These are phyloP conservation scores for Pycnonotus jocosus DNA, from an alignment of 2,113 vertebrate species.

Conservation along the genomic window DNA sequence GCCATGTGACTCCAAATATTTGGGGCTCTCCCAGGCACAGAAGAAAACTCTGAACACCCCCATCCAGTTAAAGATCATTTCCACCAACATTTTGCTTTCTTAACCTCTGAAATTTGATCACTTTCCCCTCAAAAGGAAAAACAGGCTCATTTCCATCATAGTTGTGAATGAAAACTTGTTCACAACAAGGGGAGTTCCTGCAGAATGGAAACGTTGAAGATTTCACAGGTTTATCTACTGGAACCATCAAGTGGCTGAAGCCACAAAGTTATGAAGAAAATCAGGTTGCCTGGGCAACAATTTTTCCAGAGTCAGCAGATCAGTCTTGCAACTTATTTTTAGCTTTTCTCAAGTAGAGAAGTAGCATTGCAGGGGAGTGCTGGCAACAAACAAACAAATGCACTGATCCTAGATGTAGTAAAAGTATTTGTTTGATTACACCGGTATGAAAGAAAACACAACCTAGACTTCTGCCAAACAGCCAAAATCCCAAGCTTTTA, in stretches of 20 bases:
- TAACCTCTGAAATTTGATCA: background rate
- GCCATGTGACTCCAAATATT: background rate
- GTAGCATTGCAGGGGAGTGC: background rate
- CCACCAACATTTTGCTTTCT: background rate
- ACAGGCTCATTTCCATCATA: background rate
- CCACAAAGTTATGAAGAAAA: constrained; percentile 9
- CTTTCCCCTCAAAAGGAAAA: background rate
- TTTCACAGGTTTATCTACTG: background rate
- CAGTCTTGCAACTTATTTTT: constrained; percentile 31
- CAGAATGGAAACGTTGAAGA: background rate
- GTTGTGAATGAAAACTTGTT: background rate
- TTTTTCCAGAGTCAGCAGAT: constrained; percentile 52
- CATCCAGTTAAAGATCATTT: background rate
- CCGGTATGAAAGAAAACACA: background rate
- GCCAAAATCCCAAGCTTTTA: background rate
- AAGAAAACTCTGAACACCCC: background rate
- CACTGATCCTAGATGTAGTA: background rate
- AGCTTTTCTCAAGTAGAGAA: constrained; percentile 12
- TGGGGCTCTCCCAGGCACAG: background rate
- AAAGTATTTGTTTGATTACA: background rate
- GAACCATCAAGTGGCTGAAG: background rate
- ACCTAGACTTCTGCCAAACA: background rate
- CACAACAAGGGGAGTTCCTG: background rate
- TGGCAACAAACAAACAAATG: background rate
- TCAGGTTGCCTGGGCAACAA: constrained; percentile 36